Percentiles rank a stretch among this genome's conserved stretches.
Evolutionary conservation across 2,888 invertebrate species (phyloP).

Genomic region (Epinotia brunnichana): DNA sequence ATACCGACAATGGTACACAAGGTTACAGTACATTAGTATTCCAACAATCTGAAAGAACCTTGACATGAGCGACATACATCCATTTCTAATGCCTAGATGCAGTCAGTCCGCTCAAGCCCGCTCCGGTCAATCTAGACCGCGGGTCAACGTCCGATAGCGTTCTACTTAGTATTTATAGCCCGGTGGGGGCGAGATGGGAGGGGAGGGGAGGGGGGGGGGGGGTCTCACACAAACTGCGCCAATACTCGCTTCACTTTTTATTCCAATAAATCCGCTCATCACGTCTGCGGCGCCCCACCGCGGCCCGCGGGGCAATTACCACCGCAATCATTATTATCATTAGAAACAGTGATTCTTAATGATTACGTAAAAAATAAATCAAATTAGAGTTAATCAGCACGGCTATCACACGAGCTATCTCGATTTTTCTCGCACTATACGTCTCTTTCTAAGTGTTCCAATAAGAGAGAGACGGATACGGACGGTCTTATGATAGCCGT

Average conservation of each 20-base stretch:
- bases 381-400: too few relatives aligned
- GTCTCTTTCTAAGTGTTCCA: too few relatives aligned
- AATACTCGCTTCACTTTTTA: conserved; percentile 22
- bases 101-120: too few relatives aligned
- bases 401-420: too few relatives aligned
- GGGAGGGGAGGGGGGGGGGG: neutral
- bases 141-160: conserved; percentile 33
- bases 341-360: conserved; percentile 1
- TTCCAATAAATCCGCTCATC: conserved; percentile 16
- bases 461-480: too few relatives aligned
- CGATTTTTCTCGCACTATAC: too few relatives aligned
- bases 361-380: neutral
- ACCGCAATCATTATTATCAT: neutral
- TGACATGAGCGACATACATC: neutral
- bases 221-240: conserved; percentile 17
- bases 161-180: conserved; percentile 35
- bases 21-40: neutral
- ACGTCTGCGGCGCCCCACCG: neutral
- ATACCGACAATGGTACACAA: too few relatives aligned
- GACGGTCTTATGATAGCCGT: too few relatives aligned
- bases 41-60: neutral
- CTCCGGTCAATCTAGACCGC: neutral
- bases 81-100: neutral
- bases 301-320: too few relatives aligned
- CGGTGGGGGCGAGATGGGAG: neutral